Conservation (phyloP, 2,797 vertebrate species). For the Sebastes glaucus region DNA sequence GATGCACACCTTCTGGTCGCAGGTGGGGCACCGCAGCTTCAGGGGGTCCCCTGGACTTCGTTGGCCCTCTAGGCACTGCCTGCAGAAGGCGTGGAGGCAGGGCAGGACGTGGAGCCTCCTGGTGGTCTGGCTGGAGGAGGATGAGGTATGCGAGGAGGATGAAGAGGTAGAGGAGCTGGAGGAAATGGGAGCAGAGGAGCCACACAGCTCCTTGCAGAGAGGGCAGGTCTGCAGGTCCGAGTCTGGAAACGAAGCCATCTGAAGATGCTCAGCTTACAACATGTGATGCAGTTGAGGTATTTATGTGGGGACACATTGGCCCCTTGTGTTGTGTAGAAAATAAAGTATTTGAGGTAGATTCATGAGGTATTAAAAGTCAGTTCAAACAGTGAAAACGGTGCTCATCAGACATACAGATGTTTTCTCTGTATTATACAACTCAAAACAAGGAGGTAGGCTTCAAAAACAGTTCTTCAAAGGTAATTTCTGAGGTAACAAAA, state of each 20-base stretch:
- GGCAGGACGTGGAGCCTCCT: slow-evolving; percentile 91
- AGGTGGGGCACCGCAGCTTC: slow-evolving; percentile 91
- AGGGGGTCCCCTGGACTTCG: slow-evolving; percentile 85
- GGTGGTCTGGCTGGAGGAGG: slow-evolving; percentile 84
- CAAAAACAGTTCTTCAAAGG: slow-evolving; percentile 5
- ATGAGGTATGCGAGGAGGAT: slow-evolving; percentile 90
- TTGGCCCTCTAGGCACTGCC: slow-evolving; percentile 91
- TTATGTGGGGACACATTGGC: slow-evolving; percentile 51
- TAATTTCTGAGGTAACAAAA: slow-evolving; percentile 18
- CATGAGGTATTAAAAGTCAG: slow-evolving; percentile 50
- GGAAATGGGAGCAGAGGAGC: slow-evolving; percentile 89
- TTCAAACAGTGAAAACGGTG: slow-evolving; percentile 40
- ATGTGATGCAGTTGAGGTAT: slow-evolving; percentile 47
- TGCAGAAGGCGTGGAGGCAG: slow-evolving; percentile 93
- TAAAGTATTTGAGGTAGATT: slow-evolving; percentile 72
- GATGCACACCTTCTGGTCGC: slow-evolving; percentile 92
- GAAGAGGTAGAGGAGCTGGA: slow-evolving; percentile 91
- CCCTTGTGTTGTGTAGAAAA: slow-evolving; percentile 20
- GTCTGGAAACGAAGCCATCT: slow-evolving; percentile 92
- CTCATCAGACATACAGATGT: slow-evolving; percentile 12
- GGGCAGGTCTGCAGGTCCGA: slow-evolving; percentile 92
- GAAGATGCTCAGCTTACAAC: slow-evolving; percentile 67
- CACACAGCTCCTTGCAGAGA: slow-evolving; percentile 93
- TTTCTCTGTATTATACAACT: slow-evolving; percentile 25
- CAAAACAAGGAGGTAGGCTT: slow-evolving; percentile 39